Percentiles rank a stretch among this genome's conserved stretches.
Conservation (phyloP, 1,140 invertebrate genomes). For the Eubasilissa regina region DNA sequence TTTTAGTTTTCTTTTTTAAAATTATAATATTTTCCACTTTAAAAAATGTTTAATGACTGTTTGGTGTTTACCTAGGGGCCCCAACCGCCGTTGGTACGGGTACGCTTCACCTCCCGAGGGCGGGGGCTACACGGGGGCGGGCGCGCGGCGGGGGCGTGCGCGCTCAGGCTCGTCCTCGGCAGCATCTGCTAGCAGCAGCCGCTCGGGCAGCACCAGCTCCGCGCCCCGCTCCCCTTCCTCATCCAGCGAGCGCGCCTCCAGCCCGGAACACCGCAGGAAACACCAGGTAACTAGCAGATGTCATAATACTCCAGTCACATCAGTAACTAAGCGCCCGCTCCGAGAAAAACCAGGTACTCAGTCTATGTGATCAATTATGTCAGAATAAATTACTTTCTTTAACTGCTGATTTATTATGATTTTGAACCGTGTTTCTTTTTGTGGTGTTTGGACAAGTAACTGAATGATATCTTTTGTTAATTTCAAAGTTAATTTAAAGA, state of each 20-base stretch:
- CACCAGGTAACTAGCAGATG: conserved; percentile 58
- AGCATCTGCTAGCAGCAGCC: conserved; percentile 68
- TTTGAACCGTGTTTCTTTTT: too few relatives aligned
- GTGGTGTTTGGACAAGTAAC: too few relatives aligned
- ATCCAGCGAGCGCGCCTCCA: conserved; percentile 68
- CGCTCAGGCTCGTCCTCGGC: conserved; percentile 71
- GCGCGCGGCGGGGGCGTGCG: conserved; percentile 62
- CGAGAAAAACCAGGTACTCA: background rate
- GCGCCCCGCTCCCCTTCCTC: conserved; percentile 67
- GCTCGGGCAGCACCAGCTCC: conserved; percentile 68
- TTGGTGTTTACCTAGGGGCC: conserved; percentile 19
- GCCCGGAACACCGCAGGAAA: conserved; percentile 63
- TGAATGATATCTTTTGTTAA: too few relatives aligned
- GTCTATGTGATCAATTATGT: too few relatives aligned
- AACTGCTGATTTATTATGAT: too few relatives aligned
- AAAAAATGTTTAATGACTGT: too few relatives aligned
- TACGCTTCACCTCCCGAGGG: conserved; percentile 60
- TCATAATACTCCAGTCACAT: background rate
- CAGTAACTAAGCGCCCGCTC: background rate
- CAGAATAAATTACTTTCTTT: too few relatives aligned
- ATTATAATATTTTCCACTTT: too few relatives aligned
- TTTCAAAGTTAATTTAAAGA: too few relatives aligned
- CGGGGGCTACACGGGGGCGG: conserved; percentile 52
- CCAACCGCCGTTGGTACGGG: conserved; percentile 51
- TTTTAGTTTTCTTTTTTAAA: too few relatives aligned